Evolutionary conservation across 2,888 invertebrate species (phyloP).

Genomic region (Mythimna albipuncta): DNA sequence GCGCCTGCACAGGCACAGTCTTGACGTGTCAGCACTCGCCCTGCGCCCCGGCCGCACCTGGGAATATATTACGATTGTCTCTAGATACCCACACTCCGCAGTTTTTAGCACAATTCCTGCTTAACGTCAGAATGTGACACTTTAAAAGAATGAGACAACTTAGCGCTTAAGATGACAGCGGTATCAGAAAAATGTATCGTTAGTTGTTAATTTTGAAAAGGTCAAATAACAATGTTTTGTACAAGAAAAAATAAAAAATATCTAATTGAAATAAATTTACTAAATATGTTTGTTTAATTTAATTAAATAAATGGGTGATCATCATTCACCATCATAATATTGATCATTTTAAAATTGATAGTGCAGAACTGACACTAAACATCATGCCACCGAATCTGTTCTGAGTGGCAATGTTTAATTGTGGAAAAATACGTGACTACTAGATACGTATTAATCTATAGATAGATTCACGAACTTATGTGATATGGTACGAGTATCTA

Average conservation of each 20-base stretch:
- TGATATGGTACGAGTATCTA: no score
- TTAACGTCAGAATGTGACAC: constrained; percentile 2
- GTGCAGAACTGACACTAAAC: not conserved
- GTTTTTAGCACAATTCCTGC: constrained; percentile 13
- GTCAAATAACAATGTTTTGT: not conserved
- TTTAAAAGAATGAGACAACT: constrained; percentile 18
- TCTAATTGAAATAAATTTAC: no score
- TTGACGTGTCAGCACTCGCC: constrained; percentile 21
- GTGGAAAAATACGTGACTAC: no score
- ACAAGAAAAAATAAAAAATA: not conserved
- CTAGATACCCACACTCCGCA: constrained; percentile 16
- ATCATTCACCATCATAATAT: no score
- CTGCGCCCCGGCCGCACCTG: constrained; percentile 46
- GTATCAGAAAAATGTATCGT: constrained; percentile 3
- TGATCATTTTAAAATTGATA: no score
- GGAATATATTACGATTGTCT: constrained; percentile 48
- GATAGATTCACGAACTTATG: not conserved
- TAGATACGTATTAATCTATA: no score
- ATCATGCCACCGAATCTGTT: not conserved
- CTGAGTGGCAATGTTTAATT: no score
- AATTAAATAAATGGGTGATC: no score
- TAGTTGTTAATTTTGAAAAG: constrained; percentile 14
- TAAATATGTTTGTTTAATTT: no score
- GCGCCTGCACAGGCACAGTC: constrained; percentile 32
- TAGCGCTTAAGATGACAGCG: not conserved